Evolutionary conservation across 2,888 invertebrate species (phyloP), one percentile per base, ranked within the genome.

Genomic region (Plutella xylostella): DNA sequence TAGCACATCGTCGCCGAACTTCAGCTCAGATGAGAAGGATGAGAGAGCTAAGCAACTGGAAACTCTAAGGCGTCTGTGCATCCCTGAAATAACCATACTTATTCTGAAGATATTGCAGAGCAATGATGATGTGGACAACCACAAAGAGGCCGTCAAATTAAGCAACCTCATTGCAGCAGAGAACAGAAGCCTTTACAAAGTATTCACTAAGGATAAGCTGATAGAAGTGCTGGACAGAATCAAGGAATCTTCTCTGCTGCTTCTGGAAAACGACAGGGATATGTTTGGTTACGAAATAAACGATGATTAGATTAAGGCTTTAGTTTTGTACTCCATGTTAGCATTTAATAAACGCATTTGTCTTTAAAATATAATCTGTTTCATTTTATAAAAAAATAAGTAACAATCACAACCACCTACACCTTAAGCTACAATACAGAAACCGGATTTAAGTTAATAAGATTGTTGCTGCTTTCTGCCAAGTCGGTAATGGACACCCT

Each of bases 401-500:
- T n/a, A n/a, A n/a, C n/a, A n/a, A n/a, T n/a, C n/a, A n/a, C n/a
- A n/a, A n/a, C n/a, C n/a, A n/a, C n/a, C n/a, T n/a, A n/a, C n/a
- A n/a, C n/a, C n/a, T n/a, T 4, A 25, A 6, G 3, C 49, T 64
- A 76, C 50, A 58, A 51, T 19, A 74, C 69, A 33, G 64, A 51
- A 6, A 84, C 76, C 34, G 92, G 89, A 55, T 85, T 90, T 48
- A 98, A 85, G 68, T 92, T 94, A 51, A 99, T 97, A 40, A 99
- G 84, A 52, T 90, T 89, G 76, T 97, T 97, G 63, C 98, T 98
- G 64, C 92, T 92, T 69, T 98, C 97, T 0, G 94, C 98, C 50
- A 99, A 78, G 58, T 99, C 99, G 1, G 91, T 78, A 41, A 99
- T 95, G 0, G 97, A 95, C 1, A 99, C 94, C 48, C 98, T 86